phyloP scores from a whole-genome alignment of 2,113 vertebrate genomes.

The Capra hircus region DNA sequence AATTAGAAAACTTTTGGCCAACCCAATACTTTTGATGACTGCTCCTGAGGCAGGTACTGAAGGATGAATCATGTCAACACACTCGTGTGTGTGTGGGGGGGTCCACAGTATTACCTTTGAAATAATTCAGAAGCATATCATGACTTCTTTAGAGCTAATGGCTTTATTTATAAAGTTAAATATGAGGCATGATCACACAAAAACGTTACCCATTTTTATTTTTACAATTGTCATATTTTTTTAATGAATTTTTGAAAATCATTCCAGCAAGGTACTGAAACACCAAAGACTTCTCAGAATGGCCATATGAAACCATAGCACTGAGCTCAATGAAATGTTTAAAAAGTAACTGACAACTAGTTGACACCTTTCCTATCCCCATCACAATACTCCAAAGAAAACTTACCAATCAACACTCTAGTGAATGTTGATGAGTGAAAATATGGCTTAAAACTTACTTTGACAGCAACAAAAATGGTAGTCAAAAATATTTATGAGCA shows the following conservation, averaged over 20 bases:
- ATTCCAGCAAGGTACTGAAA: not conserved
- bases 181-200: not conserved
- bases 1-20: not conserved
- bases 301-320: not conserved
- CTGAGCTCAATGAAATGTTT: not conserved
- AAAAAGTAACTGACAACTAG: not conserved
- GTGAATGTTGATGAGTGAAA: not conserved
- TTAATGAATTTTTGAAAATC: not conserved
- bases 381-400: not conserved
- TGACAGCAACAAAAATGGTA: not conserved
- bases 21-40: not conserved
- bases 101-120: not conserved
- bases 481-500: not conserved
- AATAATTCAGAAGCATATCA: slow-evolving; percentile 12
- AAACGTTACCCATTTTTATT: not conserved
- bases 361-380: not conserved
- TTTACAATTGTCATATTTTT: not conserved
- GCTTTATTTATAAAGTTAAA: slow-evolving; percentile 28
- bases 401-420: not conserved
- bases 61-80: not conserved
- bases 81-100: rapidly evolving
- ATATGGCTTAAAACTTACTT: not conserved
- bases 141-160: not conserved
- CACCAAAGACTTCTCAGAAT: not conserved
- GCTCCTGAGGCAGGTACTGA: not conserved